Base-by-base conservation (phyloP, 2,797 vertebrate genomes). In the Petrocephalus sullivani region DNA sequence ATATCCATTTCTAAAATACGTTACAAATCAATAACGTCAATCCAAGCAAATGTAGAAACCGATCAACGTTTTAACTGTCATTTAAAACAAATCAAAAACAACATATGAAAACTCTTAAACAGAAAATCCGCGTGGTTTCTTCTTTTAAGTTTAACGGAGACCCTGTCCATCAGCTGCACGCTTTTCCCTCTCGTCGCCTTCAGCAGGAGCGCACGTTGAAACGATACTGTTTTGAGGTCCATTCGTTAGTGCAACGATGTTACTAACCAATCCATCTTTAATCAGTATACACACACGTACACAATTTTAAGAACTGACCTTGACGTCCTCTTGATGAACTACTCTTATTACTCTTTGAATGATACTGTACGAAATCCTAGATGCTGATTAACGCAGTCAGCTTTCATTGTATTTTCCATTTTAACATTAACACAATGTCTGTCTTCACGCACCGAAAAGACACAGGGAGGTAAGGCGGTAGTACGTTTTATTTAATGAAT, bases 201-300 rank as follows among this genome's bases (percentile, higher is more conserved):
- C 41, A 46, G 37, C 12, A 61, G 0, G 60, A 61, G 21, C 60
- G 41, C 7, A 98, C 97, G 91, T 96, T 98, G 96, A 53, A 96
- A 97, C 97, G 92, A 97, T 96, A 92, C 98, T 98, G 90, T 96
- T 95, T 90, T 94, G 1, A 0, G 97, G 96, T 4, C 98, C 97
- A 0, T 98, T 97, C 0, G 97, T 98, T 90, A 98, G 90, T 14
- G 96, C 96, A 90, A 98, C 94, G 91, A 97, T 96, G 92, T 96
- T 97, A 56, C 97, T 97, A 91, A 97, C 98, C 0, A 97, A 97
- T 58, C 97, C 89, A 67, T 96, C 97, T 93, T 94, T 96, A 89
- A 98, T 97, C 97, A 7, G 6, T 5, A 86, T 49, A 67, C 57
- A 86, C 19, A 12, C 2, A 61, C 84, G 12, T 56, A 60, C 54